Base-by-base conservation (phyloP, 2,797 vertebrate genomes). In the Gymnoscopelus braueri region DNA sequence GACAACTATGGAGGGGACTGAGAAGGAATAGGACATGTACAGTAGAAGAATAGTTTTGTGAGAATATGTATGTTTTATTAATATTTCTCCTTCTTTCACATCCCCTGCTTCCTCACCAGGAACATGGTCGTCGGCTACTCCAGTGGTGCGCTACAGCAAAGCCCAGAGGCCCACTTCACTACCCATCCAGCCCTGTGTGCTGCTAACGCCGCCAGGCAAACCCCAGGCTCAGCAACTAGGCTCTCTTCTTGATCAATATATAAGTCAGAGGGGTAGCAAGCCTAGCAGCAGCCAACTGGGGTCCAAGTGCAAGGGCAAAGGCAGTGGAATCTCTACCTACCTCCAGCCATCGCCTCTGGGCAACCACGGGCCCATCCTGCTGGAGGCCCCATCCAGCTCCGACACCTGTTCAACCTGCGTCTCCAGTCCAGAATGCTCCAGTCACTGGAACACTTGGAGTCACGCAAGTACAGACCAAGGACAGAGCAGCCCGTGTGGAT, bases 131-230 rank as follows among this genome's bases (percentile, higher is more conserved):
- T 89, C 92, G 26, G 88, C 82, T 81, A 89, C 90, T 55, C 84
- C 93, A 0, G 87, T 94, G 74, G 87, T 94, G 62, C 93, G 94
- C 79, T 96, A 95, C 93, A 96, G 93, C 87, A 98, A 97, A 90
- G 95, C 96, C 71, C 96, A 97, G 90, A 95, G 97, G 60, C 98
- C 98, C 2, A 99, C 96, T 0, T 97, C 96, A 0, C 93, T 99
- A 68, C 96, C 97, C 69, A 98, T 99, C 88, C 96, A 97, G 89
- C 96, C 98, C 3, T 98, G 99, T 49, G 93, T 97, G 66, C 95
- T 99, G 70, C 92, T 95, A 78, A 93, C 95, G 75, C 95, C 95
- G 23, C 53, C 92, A 47, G 94, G 80, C 82, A 95, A 94, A 79
- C 80, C 86, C 1, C 88, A 88, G 63, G 60, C 74, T 47, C 91